A percentile compares a stretch with the other conserved stretches of the same genome.
These are phyloP conservation scores for Idaea aversata DNA, from an alignment of 2,888 invertebrate species.

Conservation along the genomic window DNA sequence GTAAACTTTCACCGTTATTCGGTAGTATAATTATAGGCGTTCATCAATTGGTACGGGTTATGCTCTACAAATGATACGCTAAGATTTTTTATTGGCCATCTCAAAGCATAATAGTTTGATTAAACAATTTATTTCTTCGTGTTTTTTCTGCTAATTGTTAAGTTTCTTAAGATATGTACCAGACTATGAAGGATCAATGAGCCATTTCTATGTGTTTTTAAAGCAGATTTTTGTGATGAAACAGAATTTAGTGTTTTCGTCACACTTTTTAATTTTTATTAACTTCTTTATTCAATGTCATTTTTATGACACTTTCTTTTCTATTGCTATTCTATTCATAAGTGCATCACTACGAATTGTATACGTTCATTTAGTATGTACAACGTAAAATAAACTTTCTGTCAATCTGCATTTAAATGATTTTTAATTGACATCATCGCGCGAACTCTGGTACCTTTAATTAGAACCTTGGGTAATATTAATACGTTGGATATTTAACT, in stretches of 20 bases:
- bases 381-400: neutral
- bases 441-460: too few species aligned
- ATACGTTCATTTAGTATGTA: neutral
- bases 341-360: neutral
- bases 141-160: neutral
- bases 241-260: neutral
- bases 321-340: neutral
- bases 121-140: neutral
- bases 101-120: neutral
- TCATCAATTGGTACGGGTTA: slow-evolving; percentile 34
- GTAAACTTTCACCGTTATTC: slow-evolving; percentile 42
- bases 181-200: neutral
- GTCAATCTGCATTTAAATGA: neutral
- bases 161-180: neutral
- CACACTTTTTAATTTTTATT: neutral
- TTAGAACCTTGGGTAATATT: too few species aligned
- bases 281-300: neutral
- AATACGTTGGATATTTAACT: too few species aligned
- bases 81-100: neutral
- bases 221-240: slow-evolving; percentile 1
- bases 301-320: neutral
- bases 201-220: neutral
- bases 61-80: slow-evolving; percentile 18
- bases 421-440: too few species aligned
- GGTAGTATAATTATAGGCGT: slow-evolving; percentile 40